Evolutionary conservation across 2,113 vertebrate genomes (phyloP), one percentile per base, ranked within the genome.

Genomic region (Pterocles burchelli): DNA sequence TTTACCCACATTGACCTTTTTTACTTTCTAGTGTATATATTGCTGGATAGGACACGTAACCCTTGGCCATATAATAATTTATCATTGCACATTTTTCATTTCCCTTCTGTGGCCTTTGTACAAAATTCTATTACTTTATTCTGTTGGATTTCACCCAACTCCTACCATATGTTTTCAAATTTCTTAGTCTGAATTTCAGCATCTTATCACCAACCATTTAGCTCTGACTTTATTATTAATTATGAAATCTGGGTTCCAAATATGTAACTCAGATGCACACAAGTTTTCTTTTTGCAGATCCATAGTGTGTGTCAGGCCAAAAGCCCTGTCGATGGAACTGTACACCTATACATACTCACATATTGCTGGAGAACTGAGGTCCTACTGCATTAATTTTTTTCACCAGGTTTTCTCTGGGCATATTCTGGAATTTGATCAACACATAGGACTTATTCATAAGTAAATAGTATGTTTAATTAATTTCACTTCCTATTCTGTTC

Each of bases 61-160:
- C 96, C 90, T 89, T 85, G 91, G 59, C 73, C 91, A 91, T 93
- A 95, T 67, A 86, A 95, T 97, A 95, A 96, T 97, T 96, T 97
- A 94, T 94, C 86, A 90, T 90, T 55, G 63, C 85, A 94, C 93
- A 94, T 94, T 97, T 97, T 96, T 90, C 58, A 97, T 96, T 97
- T 96, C 88, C 88, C 43, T 92, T 96, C 79, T 95, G 89, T 90
- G 90, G 86, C 85, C 90, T 96, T 95, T 96, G 86, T 78, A 95
- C 74, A 93, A 92, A 95, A 96, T 97, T 95, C 94, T 94, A 96
- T 97, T 97, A 96, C 81, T 97, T 97, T 96, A 96, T 93, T 88
- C 66, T 34, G 31, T 88, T 96, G 95, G 89, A 89, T 95, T 89
- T 88, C 55, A 67, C 81, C 91, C 84, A 93, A 74, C 24, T 81